Conservation (phyloP, 2,888 invertebrate species). For the Myopa testacea region DNA sequence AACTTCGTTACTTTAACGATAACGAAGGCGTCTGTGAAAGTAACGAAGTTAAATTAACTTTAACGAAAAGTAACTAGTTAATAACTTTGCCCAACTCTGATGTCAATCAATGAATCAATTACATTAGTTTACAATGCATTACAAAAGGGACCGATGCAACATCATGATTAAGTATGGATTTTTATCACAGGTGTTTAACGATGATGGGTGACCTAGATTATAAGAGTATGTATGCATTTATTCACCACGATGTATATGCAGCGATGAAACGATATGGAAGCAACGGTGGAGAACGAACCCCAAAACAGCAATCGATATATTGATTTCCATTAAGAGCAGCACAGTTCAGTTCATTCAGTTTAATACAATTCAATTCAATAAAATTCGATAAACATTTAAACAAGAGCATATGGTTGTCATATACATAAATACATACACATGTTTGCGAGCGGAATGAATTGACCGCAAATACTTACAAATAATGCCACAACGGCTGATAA, state of each 20-base stretch:
- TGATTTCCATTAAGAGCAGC: constrained; percentile 10
- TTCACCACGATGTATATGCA: background rate
- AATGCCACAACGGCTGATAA: constrained; percentile 25
- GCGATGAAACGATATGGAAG: constrained; percentile 8
- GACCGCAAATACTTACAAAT: constrained; percentile 28
- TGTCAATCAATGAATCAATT: background rate
- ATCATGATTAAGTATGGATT: background rate
- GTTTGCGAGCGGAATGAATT: constrained; percentile 14
- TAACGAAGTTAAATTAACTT: too few species aligned
- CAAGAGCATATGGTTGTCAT: background rate
- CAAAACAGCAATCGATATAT: constrained; percentile 17
- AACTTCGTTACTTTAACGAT: too few species aligned
- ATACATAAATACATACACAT: background rate
- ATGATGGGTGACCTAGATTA: constrained; percentile 15
- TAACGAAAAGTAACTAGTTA: too few species aligned
- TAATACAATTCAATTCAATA: constrained; percentile 18
- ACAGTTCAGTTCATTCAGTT: background rate
- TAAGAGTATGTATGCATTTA: constrained; percentile 1
- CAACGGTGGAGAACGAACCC: background rate
- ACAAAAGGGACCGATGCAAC: too few species aligned
- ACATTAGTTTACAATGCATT: too few species aligned
- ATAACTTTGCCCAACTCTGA: too few species aligned
- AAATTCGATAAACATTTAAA: constrained; percentile 28
- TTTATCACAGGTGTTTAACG: constrained; percentile 28
- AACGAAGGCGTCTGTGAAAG: too few species aligned